Base-by-base conservation (phyloP, 2,797 vertebrate genomes). In the Eupleurogrammus muticus region DNA sequence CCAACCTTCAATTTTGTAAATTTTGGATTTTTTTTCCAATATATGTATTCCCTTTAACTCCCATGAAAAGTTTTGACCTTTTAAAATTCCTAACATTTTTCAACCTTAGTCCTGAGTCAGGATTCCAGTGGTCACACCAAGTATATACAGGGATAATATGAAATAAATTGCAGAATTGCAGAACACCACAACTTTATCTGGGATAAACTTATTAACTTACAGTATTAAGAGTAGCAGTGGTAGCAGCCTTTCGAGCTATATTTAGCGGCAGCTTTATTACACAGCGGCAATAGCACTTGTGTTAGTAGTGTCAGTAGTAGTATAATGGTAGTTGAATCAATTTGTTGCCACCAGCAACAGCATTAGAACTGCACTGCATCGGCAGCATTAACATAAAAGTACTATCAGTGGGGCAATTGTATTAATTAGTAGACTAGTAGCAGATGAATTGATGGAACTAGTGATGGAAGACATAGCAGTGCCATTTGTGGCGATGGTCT, bases 51-150 rank as follows among this genome's bases (percentile, higher is more conserved):
- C 28, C 28, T 3, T 28, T 28, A 28, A 28, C 6, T 28, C 28
- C 28, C 28, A 28, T 28, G 28, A 6, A 28, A 28, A 28, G 28
- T 28, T 28, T 28, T 6, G 3, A 28, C 3, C 28, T 28, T 28
- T 28, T 28, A 28, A 28, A 28, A 28, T 28, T 28, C 3, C 28
- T 28, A 6, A 6, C 3, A 28, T 28, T 28, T 28, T 54, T 67
- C 54, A 67, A 84, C 67, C 86, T 79, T 77, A 70, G 60, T 52
- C 47, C 75, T 68, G 85, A 82, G 49, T 87, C 85, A 79, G 66
- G 64, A 35, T 50, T 55, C 59, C 48, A 60, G 49, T 20, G 48
- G 66, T 71, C 46, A 36, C 13, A 12, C 23, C 12, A 55, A 21
- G 48, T 21, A 20, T 50, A 42, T 16, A n/a, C 36, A 17, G 19